phyloP scores from a whole-genome alignment of 2,888 invertebrate species.

The Lepidochrysops patricia region DNA sequence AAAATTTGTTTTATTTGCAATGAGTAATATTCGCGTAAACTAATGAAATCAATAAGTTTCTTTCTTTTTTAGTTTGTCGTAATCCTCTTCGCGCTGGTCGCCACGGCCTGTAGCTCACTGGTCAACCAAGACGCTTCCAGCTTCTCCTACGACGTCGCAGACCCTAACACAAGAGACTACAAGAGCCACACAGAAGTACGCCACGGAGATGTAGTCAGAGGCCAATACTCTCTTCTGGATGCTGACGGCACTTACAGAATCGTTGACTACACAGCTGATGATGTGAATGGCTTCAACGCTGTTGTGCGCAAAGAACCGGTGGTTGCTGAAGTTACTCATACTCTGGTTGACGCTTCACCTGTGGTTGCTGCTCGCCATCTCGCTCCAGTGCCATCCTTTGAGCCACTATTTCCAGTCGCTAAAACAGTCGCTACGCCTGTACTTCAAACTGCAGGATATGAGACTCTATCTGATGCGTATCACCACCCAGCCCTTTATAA shows the following conservation, averaged over 20 bases:
- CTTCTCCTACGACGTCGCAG: slow-evolving; percentile 62
- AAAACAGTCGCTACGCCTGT: neutral
- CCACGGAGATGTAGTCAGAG: slow-evolving; percentile 47
- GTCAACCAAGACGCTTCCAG: slow-evolving; percentile 61
- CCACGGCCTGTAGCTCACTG: slow-evolving; percentile 55
- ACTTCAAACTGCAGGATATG: neutral
- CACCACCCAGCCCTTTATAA: neutral
- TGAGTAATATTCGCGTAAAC: too few species aligned
- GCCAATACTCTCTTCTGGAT: slow-evolving; percentile 52
- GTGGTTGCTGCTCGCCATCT: slow-evolving; percentile 15
- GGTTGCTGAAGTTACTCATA: slow-evolving; percentile 29
- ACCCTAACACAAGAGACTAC: slow-evolving; percentile 52
- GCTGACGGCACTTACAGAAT: slow-evolving; percentile 52
- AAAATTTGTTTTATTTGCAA: slow-evolving; percentile 16
- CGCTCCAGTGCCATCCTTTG: neutral
- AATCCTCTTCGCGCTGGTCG: slow-evolving; percentile 56
- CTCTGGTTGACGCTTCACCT: slow-evolving; percentile 26
- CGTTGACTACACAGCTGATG: slow-evolving; percentile 56
- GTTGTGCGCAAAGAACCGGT: slow-evolving; percentile 45
- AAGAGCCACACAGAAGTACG: slow-evolving; percentile 53
- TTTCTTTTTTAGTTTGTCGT: slow-evolving; percentile 51
- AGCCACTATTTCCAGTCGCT: slow-evolving; percentile 13
- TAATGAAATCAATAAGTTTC: too few species aligned
- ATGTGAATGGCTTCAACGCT: slow-evolving; percentile 65
- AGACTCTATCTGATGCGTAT: neutral